Conservation (phyloP, 2,113 vertebrate genomes). For the Spea multiplicata region DNA sequence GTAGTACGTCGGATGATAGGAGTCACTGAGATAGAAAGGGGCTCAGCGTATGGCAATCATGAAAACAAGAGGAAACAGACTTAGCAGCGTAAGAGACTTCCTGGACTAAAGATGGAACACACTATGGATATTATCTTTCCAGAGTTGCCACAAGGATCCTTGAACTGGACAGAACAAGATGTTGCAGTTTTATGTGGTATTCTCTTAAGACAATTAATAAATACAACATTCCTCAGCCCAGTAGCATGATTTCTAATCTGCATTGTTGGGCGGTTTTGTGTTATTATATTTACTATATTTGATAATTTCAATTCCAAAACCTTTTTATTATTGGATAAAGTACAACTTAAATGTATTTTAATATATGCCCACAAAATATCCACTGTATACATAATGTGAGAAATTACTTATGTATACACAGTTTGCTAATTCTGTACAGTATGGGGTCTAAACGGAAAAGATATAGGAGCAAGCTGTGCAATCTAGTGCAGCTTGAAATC, state of each 20-base stretch:
- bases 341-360: no score
- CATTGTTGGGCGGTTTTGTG: no score
- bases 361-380: no score
- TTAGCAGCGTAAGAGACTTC: conserved; percentile 54
- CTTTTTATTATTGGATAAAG: background rate
- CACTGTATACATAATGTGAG: no score
- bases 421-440: no score
- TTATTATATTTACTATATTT: background rate
- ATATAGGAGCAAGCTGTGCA: no score
- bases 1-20: conserved; percentile 94
- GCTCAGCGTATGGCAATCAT: conserved; percentile 86
- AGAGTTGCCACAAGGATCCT: background rate
- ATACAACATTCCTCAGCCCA: background rate
- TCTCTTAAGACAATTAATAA: conserved; percentile 13
- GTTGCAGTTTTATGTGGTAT: background rate
- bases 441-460: no score
- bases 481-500: no score
- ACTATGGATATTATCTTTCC: conserved; percentile 13
- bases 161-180: background rate
- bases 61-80: conserved; percentile 68
- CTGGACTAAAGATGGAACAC: conserved; percentile 56
- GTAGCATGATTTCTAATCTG: background rate
- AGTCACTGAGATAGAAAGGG: conserved; percentile 88
- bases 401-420: no score
- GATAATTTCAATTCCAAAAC: background rate